Percentiles rank a stretch among this genome's conserved stretches.
Conservation (phyloP, 2,888 invertebrate species). For the Drosophila formosana region DNA sequence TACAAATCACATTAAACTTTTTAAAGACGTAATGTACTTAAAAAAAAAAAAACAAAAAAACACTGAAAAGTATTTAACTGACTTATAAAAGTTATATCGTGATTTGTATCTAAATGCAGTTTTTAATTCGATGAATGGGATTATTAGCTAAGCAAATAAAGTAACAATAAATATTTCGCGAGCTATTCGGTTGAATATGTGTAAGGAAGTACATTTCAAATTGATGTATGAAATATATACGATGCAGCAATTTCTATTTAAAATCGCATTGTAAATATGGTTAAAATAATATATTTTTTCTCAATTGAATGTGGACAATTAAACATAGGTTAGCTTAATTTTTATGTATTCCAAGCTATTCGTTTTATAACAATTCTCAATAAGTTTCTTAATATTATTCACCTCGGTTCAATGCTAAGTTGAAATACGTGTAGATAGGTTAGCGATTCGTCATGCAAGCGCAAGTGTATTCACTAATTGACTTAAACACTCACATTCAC, state of each 20-base stretch:
- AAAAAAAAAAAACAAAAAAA: background rate
- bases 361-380: background rate
- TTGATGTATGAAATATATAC: no score
- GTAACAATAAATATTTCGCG: background rate
- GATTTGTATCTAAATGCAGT: background rate
- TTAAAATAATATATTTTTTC: no score
- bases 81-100: background rate
- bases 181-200: background rate
- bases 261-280: no score
- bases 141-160: background rate
- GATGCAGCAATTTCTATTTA: no score
- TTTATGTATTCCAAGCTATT: background rate
- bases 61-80: background rate
- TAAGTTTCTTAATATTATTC: background rate
- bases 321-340: background rate
- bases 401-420: constrained; percentile 2
- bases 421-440: constrained; percentile 1
- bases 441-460: constrained; percentile 17
- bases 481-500: background rate
- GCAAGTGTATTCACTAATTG: constrained; percentile 23
- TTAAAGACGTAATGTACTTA: background rate
- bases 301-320: no score
- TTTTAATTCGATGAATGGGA: background rate
- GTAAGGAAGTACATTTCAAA: no score
- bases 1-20: constrained; percentile 3